Conservation (phyloP, 2,888 invertebrate species). For the Dolomedes plantarius region DNA sequence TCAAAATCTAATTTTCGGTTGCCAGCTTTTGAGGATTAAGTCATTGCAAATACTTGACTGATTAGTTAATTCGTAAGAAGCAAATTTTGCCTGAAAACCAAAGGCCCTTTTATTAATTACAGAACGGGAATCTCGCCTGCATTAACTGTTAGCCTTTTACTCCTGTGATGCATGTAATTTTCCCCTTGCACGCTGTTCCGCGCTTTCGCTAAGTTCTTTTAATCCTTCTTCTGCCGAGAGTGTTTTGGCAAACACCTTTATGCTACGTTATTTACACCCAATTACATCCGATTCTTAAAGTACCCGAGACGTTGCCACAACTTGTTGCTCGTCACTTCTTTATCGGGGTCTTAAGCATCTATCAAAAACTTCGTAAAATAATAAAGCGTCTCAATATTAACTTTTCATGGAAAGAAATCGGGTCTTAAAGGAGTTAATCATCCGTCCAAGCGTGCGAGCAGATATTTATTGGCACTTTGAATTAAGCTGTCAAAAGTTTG, state of each 20-base stretch:
- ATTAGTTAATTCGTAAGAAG: no score
- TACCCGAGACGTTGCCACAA: background rate
- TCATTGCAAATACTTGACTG: no score
- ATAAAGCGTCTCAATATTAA: background rate
- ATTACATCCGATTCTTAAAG: background rate
- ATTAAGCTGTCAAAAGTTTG: conserved; percentile 16
- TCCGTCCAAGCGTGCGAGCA: background rate
- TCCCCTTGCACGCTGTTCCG: background rate
- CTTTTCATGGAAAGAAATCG: conserved; percentile 11
- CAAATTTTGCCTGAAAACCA: no score
- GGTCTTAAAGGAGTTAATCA: conserved; percentile 11
- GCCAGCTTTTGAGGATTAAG: no score
- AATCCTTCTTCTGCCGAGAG: background rate
- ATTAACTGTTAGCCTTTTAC: background rate
- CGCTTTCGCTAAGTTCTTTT: background rate
- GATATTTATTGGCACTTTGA: conserved; percentile 14
- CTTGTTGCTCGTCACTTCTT: background rate
- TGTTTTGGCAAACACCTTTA: background rate
- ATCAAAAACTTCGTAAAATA: background rate
- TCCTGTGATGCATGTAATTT: background rate
- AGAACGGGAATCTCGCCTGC: no score
- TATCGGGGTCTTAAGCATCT: background rate
- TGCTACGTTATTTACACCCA: background rate
- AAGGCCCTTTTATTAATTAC: no score
- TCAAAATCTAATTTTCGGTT: no score